Evolutionary conservation across 2,888 invertebrate species (phyloP).

Genomic region (Sussaba pulchella): DNA sequence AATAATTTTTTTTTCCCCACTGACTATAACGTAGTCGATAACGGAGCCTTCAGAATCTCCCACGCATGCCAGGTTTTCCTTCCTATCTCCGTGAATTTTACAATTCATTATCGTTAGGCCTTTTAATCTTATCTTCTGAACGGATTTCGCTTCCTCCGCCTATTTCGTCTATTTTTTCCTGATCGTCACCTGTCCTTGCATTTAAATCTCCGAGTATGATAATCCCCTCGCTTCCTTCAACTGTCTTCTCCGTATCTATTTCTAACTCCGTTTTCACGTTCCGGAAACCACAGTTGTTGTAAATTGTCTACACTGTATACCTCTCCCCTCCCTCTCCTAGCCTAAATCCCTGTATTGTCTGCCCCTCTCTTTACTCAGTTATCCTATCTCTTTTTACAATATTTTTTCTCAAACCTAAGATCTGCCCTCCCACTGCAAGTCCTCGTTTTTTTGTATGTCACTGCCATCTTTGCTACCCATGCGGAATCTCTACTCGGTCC

Average conservation of each 20-base stretch:
- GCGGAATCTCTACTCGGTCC: not conserved
- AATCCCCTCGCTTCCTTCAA: no score
- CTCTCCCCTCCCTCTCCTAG: not conserved
- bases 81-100: no score
- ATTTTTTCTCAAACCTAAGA: constrained; percentile 36
- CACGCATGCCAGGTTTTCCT: not conserved
- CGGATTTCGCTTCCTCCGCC: no score
- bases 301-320: constrained; percentile 9
- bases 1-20: not conserved
- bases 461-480: constrained; percentile 34
- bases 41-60: not conserved
- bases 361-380: constrained; percentile 31
- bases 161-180: not conserved
- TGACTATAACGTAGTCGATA: not conserved
- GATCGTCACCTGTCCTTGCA: not conserved
- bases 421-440: constrained; percentile 26
- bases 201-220: not conserved
- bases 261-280: not conserved
- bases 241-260: no score
- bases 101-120: no score
- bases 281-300: constrained; percentile 25
- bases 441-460: constrained; percentile 16
- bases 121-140: no score
- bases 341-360: constrained; percentile 14
- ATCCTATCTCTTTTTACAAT: not conserved